These are phyloP conservation scores for Ichneumoninae sp. DNA, from an alignment of 2,888 invertebrate genomes.

Conservation along the genomic window DNA sequence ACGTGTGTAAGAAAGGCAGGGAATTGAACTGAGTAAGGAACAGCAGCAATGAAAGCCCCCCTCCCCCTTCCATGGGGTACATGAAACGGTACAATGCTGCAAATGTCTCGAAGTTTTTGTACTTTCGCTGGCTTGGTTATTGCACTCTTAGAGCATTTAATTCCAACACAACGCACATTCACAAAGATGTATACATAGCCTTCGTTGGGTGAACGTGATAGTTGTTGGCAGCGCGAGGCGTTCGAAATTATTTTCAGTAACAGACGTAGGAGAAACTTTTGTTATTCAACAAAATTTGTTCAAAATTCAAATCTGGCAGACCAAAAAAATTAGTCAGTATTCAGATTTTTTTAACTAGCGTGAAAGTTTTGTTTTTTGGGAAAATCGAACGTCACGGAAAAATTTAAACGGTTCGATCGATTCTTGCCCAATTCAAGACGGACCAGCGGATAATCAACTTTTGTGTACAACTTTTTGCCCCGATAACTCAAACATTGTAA, in stretches of 20 bases:
- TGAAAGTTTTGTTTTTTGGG: too few relatives aligned
- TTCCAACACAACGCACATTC: neutral
- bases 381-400: too few relatives aligned
- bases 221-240: neutral
- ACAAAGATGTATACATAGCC: neutral
- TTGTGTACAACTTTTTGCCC: too few relatives aligned
- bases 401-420: too few relatives aligned
- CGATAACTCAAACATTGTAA: too few relatives aligned
- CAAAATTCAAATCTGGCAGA: too few relatives aligned
- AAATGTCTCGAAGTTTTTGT: constrained; percentile 44
- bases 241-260: neutral
- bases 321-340: too few relatives aligned
- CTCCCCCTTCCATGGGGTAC: neutral
- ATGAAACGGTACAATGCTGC: constrained; percentile 38
- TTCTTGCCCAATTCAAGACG: too few relatives aligned
- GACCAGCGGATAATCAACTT: too few relatives aligned
- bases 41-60: neutral
- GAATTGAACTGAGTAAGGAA: constrained; percentile 18
- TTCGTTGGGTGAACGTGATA: neutral
- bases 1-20: constrained; percentile 31
- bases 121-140: constrained; percentile 62
- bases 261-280: too few relatives aligned
- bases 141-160: neutral
- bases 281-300: too few relatives aligned
- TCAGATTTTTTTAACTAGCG: too few relatives aligned